Evolutionary conservation across 2,888 invertebrate species (phyloP), one percentile per base, ranked within the genome.

Genomic region (Limenitis camilla): DNA sequence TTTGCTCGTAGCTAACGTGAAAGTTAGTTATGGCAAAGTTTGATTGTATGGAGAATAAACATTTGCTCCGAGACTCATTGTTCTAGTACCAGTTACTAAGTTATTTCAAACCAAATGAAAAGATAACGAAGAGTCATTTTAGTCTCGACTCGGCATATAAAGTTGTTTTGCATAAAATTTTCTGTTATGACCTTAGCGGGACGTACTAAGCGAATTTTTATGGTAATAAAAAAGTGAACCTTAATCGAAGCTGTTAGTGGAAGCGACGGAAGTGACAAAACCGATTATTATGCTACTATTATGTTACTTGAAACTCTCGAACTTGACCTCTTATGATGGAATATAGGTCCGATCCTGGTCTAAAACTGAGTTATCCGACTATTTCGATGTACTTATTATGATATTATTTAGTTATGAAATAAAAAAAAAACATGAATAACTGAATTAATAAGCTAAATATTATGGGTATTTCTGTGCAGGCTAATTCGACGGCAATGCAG

Each of bases 401-500:
- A n/a, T n/a, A n/a, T n/a, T n/a, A n/a, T n/a, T n/a, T n/a, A n/a
- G n/a, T n/a, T n/a, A n/a, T n/a, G n/a, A n/a, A n/a, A n/a, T n/a
- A n/a, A 19, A 3, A 3, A 19, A 2, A 19, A 19, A 19, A 19
- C 3, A 19, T 19, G 19, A 19, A 19, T 19, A 3, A 19, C 19
- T 19, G 19, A 19, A 19, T 19, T 19, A 19, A 3, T 19, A 19
- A 19, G 19, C 19, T 19, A 19, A 19, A 49, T 38, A 29, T 66
- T 61, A 60, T 60, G 65, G 66, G 68, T 64, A 63, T 67, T 71
- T n/a, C n/a, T 69, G 68, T 68, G 65, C 60, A 67, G 65, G 72
- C 71, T 78, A 80, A 80, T 80, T 75, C 74, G 68, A 67, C 79
- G 67, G 78, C 74, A 78, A 68, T 74, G 78, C 76, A 78, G 53